Percentiles rank a stretch among this genome's conserved stretches.
Conservation (phyloP, 2,797 vertebrate genomes). For the Toxotes lorentzi region DNA sequence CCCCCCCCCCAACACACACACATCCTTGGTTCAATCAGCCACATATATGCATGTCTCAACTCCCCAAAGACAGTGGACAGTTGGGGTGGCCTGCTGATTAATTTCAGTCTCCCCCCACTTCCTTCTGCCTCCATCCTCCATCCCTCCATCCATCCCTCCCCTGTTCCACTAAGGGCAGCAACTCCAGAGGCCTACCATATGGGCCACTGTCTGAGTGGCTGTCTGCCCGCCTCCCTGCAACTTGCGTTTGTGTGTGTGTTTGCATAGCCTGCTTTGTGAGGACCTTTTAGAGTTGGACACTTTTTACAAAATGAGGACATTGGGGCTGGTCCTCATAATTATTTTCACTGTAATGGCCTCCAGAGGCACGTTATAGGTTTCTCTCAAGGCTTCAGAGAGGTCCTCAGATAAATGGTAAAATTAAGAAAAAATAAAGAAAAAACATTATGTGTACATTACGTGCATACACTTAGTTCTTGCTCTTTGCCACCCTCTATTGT, state of each 20-base stretch:
- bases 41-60: conserved; percentile 80
- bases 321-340: neutral
- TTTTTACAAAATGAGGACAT: neutral
- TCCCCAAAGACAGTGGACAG: conserved; percentile 83
- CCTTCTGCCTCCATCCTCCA: conserved; percentile 56
- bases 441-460: no score
- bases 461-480: no score
- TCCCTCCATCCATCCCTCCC: conserved; percentile 64
- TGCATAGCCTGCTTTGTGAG: neutral
- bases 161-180: conserved; percentile 73
- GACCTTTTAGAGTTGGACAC: neutral
- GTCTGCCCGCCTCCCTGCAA: conserved; percentile 73
- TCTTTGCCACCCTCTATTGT: no score
- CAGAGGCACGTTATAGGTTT: no score
- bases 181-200: conserved; percentile 83
- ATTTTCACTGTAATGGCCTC: no score
- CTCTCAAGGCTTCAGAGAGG: no score
- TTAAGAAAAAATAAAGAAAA: no score
- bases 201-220: conserved; percentile 77
- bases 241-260: conserved; percentile 41
- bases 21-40: conserved; percentile 66
- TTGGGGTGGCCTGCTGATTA: conserved; percentile 84
- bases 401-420: no score
- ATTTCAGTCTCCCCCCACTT: conserved; percentile 68
- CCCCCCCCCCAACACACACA: conserved; percentile 37